A percentile compares a stretch with the other conserved stretches of the same genome.
phyloP scores from a whole-genome alignment of 1,140 invertebrate species.

The Pemphigus obesinymphae region DNA sequence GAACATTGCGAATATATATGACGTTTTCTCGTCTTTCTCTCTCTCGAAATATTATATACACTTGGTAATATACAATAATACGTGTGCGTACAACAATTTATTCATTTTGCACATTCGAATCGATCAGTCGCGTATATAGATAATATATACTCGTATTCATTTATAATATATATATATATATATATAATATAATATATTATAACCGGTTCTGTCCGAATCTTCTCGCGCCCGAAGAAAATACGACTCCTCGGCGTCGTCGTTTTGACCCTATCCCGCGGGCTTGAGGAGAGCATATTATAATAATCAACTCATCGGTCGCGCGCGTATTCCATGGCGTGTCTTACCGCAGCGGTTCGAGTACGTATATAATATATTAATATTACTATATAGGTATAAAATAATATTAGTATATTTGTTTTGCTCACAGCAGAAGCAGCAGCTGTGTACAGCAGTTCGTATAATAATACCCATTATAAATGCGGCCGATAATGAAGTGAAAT shows the following conservation, averaged over 20 bases:
- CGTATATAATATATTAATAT: too few relatives aligned
- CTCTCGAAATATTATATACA: background rate
- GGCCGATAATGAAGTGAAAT: background rate
- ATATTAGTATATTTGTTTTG: background rate
- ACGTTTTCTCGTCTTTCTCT: background rate
- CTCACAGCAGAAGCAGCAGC: background rate
- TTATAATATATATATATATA: background rate
- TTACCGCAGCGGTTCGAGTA: too few relatives aligned
- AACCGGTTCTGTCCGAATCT: conserved; percentile 8
- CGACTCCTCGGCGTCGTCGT: background rate
- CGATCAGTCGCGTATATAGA: background rate
- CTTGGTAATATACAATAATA: background rate
- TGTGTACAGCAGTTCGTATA: background rate
- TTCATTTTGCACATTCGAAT: background rate
- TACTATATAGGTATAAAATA: too few relatives aligned
- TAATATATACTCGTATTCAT: background rate
- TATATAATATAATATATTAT: background rate
- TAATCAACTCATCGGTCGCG: too few relatives aligned
- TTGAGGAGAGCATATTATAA: too few relatives aligned
- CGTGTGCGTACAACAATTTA: background rate
- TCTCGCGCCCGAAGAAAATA: background rate
- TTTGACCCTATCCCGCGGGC: background rate
- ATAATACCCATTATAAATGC: background rate
- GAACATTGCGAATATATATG: background rate
- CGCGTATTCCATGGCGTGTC: too few relatives aligned